Conservation (phyloP, 2,113 vertebrate species). For the Entomyzon cyanotis region DNA sequence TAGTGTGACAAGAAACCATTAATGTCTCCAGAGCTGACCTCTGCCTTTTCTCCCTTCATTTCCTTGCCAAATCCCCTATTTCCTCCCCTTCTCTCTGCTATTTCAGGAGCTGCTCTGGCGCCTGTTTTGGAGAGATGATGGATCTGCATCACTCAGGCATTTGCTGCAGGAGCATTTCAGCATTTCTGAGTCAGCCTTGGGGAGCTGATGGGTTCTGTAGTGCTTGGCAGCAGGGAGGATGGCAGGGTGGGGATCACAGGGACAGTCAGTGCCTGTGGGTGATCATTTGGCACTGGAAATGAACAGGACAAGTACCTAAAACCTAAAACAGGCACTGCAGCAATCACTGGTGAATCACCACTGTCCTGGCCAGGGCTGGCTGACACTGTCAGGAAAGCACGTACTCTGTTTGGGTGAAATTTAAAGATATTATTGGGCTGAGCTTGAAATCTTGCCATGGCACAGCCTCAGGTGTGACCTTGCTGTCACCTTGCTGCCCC, state of each 20-base stretch:
- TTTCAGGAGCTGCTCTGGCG: not conserved
- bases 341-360: rapidly evolving
- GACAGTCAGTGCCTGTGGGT: not conserved
- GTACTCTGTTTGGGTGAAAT: rapidly evolving
- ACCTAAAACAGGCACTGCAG: rapidly evolving
- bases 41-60: not conserved
- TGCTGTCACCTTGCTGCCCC: not conserved
- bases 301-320: not conserved
- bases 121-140: not conserved
- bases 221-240: not conserved
- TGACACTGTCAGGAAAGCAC: not conserved
- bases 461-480: not conserved
- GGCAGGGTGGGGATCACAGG: not conserved
- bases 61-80: not conserved
- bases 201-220: not conserved
- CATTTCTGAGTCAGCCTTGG: not conserved
- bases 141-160: not conserved
- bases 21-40: not conserved
- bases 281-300: not conserved
- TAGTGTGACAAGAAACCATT: not conserved
- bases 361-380: not conserved
- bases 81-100: not conserved
- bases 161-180: constrained; percentile 27
- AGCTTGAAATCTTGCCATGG: not conserved
- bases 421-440: not conserved